phyloP scores from a whole-genome alignment of 2,797 vertebrate species.

The Pelobates cultripes region DNA sequence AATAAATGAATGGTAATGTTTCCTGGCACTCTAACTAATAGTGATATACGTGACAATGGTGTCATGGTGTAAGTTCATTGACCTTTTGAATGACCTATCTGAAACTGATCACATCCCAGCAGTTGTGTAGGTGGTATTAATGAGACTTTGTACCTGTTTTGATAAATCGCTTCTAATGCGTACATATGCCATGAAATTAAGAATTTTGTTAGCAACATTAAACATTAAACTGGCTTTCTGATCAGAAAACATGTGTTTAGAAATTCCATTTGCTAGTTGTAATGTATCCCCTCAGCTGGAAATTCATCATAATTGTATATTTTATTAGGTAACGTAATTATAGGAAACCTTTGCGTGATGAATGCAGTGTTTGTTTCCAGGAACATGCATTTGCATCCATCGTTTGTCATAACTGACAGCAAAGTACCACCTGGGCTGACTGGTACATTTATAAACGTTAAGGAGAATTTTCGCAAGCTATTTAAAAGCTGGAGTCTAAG shows the following conservation, averaged over 20 bases:
- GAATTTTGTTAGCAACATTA: conserved; percentile 44
- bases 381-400: conserved; percentile 60
- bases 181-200: conserved; percentile 21
- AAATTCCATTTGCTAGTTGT: conserved; percentile 38
- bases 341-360: conserved; percentile 60
- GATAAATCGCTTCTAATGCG: conserved; percentile 25
- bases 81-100: background rate
- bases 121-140: conserved; percentile 3
- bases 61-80: background rate
- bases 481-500: conserved; percentile 34
- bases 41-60: background rate
- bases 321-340: conserved; percentile 61
- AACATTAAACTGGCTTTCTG: conserved; percentile 23
- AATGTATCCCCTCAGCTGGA: conserved; percentile 49
- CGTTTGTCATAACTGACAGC: conserved; percentile 63
- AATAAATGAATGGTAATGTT: background rate
- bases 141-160: conserved; percentile 9
- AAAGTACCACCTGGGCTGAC: conserved; percentile 58
- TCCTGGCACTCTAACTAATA: background rate
- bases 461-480: conserved; percentile 51
- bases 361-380: conserved; percentile 60
- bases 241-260: conserved; percentile 51
- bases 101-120: background rate
- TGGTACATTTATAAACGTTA: conserved; percentile 56
- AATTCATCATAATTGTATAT: conserved; percentile 58